Evolutionary conservation across 2,113 vertebrate genomes (phyloP).

Genomic region (Columba janthina): DNA sequence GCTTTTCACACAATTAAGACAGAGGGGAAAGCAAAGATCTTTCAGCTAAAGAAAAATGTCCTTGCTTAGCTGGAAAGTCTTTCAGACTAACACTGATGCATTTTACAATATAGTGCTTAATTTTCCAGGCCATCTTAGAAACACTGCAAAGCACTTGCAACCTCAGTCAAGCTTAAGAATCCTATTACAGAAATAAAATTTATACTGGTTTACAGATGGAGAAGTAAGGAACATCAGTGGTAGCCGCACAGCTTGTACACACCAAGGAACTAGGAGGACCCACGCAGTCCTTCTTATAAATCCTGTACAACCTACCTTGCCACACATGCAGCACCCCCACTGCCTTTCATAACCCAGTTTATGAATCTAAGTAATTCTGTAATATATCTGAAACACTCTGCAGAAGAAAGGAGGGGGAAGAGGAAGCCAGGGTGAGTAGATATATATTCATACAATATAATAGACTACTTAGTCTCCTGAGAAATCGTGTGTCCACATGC

Average conservation of each 20-base stretch:
- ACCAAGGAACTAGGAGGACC: not conserved
- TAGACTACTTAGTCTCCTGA: conserved; percentile 17
- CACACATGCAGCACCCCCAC: conserved; percentile 6
- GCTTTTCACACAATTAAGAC: conserved; percentile 31
- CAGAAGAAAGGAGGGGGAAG: conserved; percentile 27
- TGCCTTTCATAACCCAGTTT: conserved; percentile 35
- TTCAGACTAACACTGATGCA: not conserved
- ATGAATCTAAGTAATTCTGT: conserved; percentile 52
- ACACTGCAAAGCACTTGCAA: not conserved
- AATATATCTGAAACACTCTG: conserved; percentile 44
- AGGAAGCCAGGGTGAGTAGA: not conserved
- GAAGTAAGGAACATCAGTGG: not conserved
- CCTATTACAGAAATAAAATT: not conserved
- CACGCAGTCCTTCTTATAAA: conserved; percentile 12
- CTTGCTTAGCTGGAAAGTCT: conserved; percentile 11
- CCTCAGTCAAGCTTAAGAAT: not conserved
- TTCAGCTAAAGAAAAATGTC: not conserved
- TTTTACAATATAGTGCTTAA: not conserved
- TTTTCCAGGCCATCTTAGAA: not conserved
- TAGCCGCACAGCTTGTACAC: not conserved
- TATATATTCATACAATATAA: conserved; percentile 35
- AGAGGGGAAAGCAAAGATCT: not conserved
- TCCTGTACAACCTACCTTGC: conserved; percentile 19
- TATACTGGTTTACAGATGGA: not conserved
- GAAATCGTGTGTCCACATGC: conserved; percentile 6